phyloP scores from a whole-genome alignment of 2,888 invertebrate genomes.

The Onthophagus sagittarius region DNA sequence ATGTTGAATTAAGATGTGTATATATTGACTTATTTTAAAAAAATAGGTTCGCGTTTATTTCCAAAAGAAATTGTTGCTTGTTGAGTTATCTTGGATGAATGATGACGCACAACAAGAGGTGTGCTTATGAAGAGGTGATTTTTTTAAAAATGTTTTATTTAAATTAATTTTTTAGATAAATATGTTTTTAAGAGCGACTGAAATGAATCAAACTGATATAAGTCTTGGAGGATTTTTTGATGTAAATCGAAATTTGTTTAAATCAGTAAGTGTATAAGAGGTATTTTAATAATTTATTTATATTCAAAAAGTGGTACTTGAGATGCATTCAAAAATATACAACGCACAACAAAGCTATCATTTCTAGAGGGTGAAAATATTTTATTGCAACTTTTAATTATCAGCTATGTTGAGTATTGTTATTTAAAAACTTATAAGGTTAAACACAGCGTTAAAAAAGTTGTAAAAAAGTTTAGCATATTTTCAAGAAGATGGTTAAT shows the following conservation, averaged over 20 bases:
- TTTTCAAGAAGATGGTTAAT: too few species aligned
- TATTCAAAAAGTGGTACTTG: not conserved
- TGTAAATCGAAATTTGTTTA: slow-evolving; percentile 68
- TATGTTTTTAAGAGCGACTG: slow-evolving; percentile 71
- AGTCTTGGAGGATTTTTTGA: slow-evolving; percentile 71
- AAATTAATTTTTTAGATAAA: slow-evolving; percentile 51
- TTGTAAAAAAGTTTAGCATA: too few species aligned
- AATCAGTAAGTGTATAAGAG: slow-evolving; percentile 55
- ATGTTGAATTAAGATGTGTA: slow-evolving; percentile 23
- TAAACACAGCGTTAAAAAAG: too few species aligned
- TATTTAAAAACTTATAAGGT: too few species aligned
- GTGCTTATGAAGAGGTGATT: slow-evolving; percentile 6
- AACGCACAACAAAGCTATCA: too few species aligned
- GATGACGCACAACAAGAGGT: slow-evolving; percentile 69
- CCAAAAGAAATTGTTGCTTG: slow-evolving; percentile 69
- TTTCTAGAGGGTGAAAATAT: too few species aligned
- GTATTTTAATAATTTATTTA: slow-evolving; percentile 2
- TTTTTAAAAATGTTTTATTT: not conserved
- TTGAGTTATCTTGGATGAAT: slow-evolving; percentile 73
- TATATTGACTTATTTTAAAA: slow-evolving; percentile 10
- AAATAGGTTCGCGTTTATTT: slow-evolving; percentile 63
- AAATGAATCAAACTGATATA: slow-evolving; percentile 73
- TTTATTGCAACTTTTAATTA: too few species aligned
- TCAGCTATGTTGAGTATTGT: too few species aligned
- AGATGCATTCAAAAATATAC: too few species aligned